phyloP scores from a whole-genome alignment of 1,140 invertebrate genomes.

The Drosophila pectinifera region DNA sequence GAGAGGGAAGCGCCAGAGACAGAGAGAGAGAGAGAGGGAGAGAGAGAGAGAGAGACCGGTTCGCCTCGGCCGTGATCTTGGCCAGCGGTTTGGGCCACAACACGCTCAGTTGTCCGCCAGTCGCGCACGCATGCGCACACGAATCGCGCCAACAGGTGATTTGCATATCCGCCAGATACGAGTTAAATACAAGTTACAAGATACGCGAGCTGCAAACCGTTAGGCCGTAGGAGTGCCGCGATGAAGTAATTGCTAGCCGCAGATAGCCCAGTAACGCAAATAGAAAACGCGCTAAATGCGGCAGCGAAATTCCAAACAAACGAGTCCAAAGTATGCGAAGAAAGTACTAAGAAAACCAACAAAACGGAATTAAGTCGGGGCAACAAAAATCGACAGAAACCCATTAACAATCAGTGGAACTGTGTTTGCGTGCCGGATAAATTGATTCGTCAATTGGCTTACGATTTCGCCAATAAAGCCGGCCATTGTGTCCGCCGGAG shows the following conservation, averaged over 20 bases:
- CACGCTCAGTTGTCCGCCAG: conserved; percentile 67
- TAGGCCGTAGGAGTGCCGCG: conserved; percentile 63
- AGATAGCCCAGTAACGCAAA: conserved; percentile 39
- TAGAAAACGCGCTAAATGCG: conserved; percentile 80
- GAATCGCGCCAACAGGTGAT: conserved; percentile 32
- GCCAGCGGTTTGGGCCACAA: conserved; percentile 40
- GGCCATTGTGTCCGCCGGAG: conserved; percentile 36
- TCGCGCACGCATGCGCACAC: conserved; percentile 74
- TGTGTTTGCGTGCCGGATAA: conserved; percentile 75
- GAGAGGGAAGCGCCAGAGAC: conserved; percentile 15
- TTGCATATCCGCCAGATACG: conserved; percentile 39
- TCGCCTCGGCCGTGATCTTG: conserved; percentile 66
- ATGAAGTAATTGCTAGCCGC: conserved; percentile 71
- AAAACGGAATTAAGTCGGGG: conserved; percentile 28
- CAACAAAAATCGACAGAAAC: conserved; percentile 14
- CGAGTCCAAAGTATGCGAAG: conserved; percentile 52
- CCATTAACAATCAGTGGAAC: conserved; percentile 57
- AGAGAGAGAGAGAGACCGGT: conserved; percentile 30
- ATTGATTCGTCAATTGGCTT: conserved; percentile 57
- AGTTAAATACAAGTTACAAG: conserved; percentile 31
- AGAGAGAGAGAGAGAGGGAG: conserved; percentile 6
- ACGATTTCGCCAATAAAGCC: conserved; percentile 59
- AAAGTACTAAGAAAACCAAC: conserved; percentile 57
- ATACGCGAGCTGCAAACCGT: conserved; percentile 52
- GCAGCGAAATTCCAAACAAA: conserved; percentile 75